A percentile compares a stretch with the other conserved stretches of the same genome.
Conservation (phyloP, 1,140 invertebrate species). For the Bombus pyrosoma region DNA sequence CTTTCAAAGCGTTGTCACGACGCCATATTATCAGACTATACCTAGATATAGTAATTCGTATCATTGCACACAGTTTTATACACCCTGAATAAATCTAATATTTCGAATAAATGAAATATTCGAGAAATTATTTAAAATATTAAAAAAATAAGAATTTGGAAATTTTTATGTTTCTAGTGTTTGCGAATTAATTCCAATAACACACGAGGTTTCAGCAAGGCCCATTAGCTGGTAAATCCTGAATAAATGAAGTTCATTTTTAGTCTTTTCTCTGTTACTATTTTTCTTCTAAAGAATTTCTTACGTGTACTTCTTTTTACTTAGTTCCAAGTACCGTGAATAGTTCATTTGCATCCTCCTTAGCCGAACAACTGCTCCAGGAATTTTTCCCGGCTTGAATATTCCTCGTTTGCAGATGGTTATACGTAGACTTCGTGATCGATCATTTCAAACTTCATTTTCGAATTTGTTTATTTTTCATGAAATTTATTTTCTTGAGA, state of each 20-base stretch:
- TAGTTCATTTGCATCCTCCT: slow-evolving; percentile 19
- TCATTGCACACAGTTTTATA: not conserved
- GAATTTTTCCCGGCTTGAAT: not conserved
- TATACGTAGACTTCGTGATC: not conserved
- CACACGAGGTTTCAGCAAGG: not conserved
- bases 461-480: not conserved
- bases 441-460: not conserved
- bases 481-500: not conserved
- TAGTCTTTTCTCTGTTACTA: not conserved
- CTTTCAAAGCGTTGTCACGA: slow-evolving; percentile 32
- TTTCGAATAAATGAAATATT: not conserved
- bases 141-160: not conserved
- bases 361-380: not conserved
- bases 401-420: not conserved
- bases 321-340: not conserved
- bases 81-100: not conserved
- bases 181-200: not conserved
- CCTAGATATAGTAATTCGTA: not conserved
- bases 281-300: not conserved
- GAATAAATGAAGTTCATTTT: not conserved
- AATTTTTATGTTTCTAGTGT: not conserved
- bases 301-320: not conserved
- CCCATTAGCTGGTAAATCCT: not conserved
- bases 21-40: not conserved
- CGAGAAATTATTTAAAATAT: too few relatives aligned